These are phyloP conservation scores for Graptemys geographica DNA, from an alignment of 2,797 vertebrate genomes.

Conservation along the genomic window DNA sequence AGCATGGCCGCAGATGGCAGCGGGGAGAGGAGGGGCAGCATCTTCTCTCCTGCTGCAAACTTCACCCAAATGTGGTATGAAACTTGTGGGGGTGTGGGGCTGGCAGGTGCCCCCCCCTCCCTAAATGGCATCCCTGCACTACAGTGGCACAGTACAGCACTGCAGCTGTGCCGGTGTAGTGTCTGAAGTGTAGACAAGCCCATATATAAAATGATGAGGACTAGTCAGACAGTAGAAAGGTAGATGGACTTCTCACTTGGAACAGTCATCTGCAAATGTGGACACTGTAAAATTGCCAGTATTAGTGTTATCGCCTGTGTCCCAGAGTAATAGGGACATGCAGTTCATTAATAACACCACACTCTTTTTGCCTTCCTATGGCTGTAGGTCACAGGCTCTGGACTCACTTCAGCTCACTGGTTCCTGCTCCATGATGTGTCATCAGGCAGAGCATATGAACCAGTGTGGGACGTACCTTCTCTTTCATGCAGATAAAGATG, in stretches of 20 bases:
- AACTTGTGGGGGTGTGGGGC: too few species aligned
- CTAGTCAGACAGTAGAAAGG: neutral
- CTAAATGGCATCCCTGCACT: too few species aligned
- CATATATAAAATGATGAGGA: neutral
- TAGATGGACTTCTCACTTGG: neutral
- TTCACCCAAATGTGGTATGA: too few species aligned
- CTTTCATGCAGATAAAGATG: fast-evolving
- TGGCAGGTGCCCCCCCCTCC: too few species aligned
- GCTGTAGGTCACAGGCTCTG: neutral
- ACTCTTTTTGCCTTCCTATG: neutral
- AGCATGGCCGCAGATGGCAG: too few species aligned
- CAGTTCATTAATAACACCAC: neutral
- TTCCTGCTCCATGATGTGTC: neutral
- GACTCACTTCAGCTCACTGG: neutral
- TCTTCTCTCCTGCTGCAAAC: too few species aligned
- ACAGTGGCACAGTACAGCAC: too few species aligned
- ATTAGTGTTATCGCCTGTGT: too few species aligned
- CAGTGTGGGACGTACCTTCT: fast-evolving
- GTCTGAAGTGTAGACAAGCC: too few species aligned
- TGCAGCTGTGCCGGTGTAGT: too few species aligned
- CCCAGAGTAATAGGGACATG: neutral
- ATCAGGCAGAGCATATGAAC: neutral
- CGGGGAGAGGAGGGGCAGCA: too few species aligned
- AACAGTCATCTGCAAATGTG: neutral
- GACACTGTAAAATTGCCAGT: neutral